Conservation (phyloP, 2,888 invertebrate genomes). For the Anarsia innoxiella region DNA sequence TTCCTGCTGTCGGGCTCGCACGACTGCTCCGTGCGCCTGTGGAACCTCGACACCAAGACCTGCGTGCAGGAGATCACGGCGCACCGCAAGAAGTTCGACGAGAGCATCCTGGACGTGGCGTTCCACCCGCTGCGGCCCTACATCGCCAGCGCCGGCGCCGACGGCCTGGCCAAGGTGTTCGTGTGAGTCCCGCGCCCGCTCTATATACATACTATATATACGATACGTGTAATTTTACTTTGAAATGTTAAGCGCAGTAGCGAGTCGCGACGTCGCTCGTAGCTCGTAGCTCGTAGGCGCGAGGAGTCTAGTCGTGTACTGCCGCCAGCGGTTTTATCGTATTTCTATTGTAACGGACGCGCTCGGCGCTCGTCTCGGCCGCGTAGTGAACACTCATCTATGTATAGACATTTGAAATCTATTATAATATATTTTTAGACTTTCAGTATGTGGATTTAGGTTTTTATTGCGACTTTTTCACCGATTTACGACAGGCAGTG, state of each 20-base stretch:
- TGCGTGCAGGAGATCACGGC: conserved; percentile 99
- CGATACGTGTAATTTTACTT: conserved; percentile 44
- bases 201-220: conserved; percentile 30
- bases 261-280: conserved; percentile 30
- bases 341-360: conserved; percentile 55
- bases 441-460: conserved; percentile 71
- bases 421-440: conserved; percentile 74
- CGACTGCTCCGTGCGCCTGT: conserved; percentile 98
- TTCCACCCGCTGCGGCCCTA: conserved; percentile 99
- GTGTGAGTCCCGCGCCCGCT: conserved; percentile 73
- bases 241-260: conserved; percentile 38
- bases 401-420: conserved; percentile 74
- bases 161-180: conserved; percentile 99
- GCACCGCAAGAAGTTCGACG: conserved; percentile 99
- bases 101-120: conserved; percentile 98
- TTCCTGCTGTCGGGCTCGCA: conserved; percentile 99
- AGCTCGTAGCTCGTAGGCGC: conserved; percentile 20
- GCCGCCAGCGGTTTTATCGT: conserved; percentile 37
- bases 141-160: conserved; percentile 99
- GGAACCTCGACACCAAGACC: conserved; percentile 99
- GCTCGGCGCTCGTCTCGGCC: conserved; percentile 51
- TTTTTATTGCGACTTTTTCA: conserved; percentile 70
- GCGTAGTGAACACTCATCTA: conserved; percentile 68
- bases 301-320: conserved; percentile 11
- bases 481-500: conserved; percentile 60